Percentiles rank a stretch among this genome's conserved stretches.
These are phyloP conservation scores for Mormyrus proboscirostris DNA, from an alignment of 2,797 vertebrate species.

Conservation along the genomic window DNA sequence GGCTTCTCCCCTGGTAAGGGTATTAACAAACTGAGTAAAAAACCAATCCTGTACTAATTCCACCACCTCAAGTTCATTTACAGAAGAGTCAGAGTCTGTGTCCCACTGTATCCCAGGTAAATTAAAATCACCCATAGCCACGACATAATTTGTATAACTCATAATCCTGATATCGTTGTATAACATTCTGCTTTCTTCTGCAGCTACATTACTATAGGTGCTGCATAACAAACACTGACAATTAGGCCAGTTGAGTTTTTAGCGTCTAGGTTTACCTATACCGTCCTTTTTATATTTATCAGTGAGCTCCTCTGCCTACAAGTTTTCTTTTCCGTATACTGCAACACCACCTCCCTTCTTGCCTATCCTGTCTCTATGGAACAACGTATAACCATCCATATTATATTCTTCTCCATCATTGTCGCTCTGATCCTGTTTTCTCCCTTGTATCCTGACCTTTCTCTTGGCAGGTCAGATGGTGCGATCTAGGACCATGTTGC, in stretches of 20 bases:
- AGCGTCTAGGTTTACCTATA: background rate
- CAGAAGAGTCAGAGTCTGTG: too few species aligned
- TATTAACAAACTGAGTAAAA: too few species aligned
- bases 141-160: too few species aligned
- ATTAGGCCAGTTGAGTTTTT: background rate
- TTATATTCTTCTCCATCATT: background rate
- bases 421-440: background rate
- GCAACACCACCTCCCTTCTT: background rate
- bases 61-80: too few species aligned
- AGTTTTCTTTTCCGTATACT: background rate
- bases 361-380: background rate
- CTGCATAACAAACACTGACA: background rate
- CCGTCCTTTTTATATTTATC: background rate
- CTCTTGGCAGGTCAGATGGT: conserved; percentile 66
- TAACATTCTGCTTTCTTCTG: too few species aligned
- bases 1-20: too few species aligned
- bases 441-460: background rate
- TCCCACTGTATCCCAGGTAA: too few species aligned
- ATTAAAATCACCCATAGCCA: too few species aligned
- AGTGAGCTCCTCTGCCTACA: background rate
- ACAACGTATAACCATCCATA: background rate
- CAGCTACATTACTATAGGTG: background rate
- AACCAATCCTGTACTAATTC: too few species aligned
- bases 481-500: conserved; percentile 72
- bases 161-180: too few species aligned